Percentiles rank a stretch among this genome's conserved stretches.
phyloP scores from a whole-genome alignment of 2,797 vertebrate species.

The Melanitta fusca region DNA sequence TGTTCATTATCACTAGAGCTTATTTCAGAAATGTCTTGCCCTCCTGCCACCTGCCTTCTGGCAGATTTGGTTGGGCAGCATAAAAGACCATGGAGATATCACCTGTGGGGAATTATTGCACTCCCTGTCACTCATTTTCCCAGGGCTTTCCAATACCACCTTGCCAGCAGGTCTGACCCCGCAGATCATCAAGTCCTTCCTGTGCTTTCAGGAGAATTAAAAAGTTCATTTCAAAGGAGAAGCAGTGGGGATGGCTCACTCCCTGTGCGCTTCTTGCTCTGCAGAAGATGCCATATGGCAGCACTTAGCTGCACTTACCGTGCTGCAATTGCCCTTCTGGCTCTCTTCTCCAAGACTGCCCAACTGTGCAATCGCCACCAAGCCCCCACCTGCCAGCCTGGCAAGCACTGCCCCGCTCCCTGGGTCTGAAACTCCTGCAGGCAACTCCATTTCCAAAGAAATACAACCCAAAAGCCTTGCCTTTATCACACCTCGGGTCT shows the following conservation, averaged over 20 bases:
- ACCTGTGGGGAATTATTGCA: neutral
- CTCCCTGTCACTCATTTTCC: neutral
- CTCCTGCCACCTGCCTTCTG: neutral
- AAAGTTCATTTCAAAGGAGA: neutral
- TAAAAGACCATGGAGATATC: neutral
- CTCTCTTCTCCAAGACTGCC: conserved; percentile 15
- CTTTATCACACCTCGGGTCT: neutral
- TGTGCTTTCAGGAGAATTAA: neutral
- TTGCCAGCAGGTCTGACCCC: accelerated
- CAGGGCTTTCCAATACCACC: neutral
- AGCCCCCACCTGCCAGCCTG: conserved; percentile 26
- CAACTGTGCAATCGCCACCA: neutral
- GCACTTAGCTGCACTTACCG: neutral
- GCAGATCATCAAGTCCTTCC: neutral
- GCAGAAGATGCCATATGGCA: conserved; percentile 21
- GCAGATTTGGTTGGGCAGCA: neutral
- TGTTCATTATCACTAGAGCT: neutral
- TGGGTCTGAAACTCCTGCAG: neutral
- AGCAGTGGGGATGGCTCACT: neutral
- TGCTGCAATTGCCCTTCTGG: conserved; percentile 1
- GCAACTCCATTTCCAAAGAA: neutral
- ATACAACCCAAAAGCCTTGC: neutral
- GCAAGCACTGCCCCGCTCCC: neutral
- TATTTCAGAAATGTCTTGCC: neutral
- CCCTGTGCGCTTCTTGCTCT: neutral